phyloP scores from a whole-genome alignment of 2,797 vertebrate genomes.

The Enteromius paludinosus region DNA sequence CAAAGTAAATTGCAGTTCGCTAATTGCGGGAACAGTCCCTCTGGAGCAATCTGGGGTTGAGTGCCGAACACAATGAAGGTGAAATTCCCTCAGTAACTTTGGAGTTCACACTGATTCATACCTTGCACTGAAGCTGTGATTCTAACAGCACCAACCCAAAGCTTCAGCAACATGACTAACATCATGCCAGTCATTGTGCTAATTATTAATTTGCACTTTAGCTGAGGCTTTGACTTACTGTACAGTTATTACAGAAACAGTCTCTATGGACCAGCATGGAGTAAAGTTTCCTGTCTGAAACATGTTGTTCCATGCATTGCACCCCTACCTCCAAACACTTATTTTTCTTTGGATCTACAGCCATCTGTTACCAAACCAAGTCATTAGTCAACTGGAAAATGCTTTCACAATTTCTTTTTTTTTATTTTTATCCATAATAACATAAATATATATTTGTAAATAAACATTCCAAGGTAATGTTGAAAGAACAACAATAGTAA shows the following conservation, averaged over 20 bases:
- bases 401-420: background rate
- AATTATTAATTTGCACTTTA: constrained; percentile 27
- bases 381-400: background rate
- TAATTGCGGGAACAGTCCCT: constrained; percentile 41
- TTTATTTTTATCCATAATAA: background rate
- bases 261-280: background rate
- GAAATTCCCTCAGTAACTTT: constrained; percentile 24
- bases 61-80: constrained; percentile 22
- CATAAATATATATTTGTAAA: too few relatives aligned
- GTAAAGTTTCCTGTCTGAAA: background rate
- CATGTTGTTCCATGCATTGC: background rate
- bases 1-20: constrained; percentile 23
- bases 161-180: background rate
- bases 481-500: too few relatives aligned
- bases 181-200: background rate
- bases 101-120: constrained; percentile 1
- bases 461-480: too few relatives aligned
- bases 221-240: background rate
- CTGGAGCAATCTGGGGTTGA: constrained; percentile 16
- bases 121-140: background rate
- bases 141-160: background rate
- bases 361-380: background rate
- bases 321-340: background rate
- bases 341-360: background rate
- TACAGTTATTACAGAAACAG: background rate